Percentiles rank a stretch among this genome's conserved stretches.
Conservation (phyloP, 2,113 vertebrate genomes). For the Amblyopsis rosae region DNA sequence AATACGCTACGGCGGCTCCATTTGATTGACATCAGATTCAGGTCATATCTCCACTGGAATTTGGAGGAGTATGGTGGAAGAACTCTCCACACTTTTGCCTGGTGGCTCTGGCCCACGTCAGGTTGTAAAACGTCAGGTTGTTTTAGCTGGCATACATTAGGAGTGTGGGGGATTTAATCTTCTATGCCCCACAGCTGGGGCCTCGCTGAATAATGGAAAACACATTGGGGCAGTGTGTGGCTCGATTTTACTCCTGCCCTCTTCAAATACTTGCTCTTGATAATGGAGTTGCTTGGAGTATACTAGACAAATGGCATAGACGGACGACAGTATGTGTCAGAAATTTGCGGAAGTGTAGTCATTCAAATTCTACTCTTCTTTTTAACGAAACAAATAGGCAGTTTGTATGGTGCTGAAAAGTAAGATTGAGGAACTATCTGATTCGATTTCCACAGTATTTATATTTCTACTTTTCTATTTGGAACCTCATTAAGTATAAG, state of each 20-base stretch:
- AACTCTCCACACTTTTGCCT: conserved; percentile 47
- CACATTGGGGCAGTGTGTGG: conserved; percentile 58
- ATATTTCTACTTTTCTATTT: no score
- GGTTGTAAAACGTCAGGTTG: conserved; percentile 56
- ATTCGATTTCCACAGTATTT: no score
- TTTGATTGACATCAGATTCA: conserved; percentile 63
- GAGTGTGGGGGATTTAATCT: conserved; percentile 76
- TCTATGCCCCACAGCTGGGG: conserved; percentile 69
- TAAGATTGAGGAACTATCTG: no score
- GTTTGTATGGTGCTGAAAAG: no score
- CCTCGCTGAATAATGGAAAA: conserved; percentile 76
- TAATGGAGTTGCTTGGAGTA: conserved; percentile 47
- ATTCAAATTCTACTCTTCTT: conserved; percentile 10
- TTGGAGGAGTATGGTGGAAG: conserved; percentile 44
- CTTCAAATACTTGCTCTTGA: conserved; percentile 64
- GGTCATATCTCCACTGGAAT: conserved; percentile 59
- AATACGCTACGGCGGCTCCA: conserved; percentile 50
- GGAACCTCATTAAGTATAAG: no score
- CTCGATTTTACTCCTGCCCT: conserved; percentile 67
- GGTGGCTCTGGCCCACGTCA: conserved; percentile 60
- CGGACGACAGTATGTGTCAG: conserved; percentile 17
- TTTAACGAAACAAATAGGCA: neutral
- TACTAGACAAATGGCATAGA: conserved; percentile 46
- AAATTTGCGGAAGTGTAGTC: conserved; percentile 20
- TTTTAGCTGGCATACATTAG: conserved; percentile 64